Percentiles rank a stretch among this genome's conserved stretches.
Evolutionary conservation across 2,113 vertebrate genomes (phyloP).

Genomic region (Tricholaema leucomelas): DNA sequence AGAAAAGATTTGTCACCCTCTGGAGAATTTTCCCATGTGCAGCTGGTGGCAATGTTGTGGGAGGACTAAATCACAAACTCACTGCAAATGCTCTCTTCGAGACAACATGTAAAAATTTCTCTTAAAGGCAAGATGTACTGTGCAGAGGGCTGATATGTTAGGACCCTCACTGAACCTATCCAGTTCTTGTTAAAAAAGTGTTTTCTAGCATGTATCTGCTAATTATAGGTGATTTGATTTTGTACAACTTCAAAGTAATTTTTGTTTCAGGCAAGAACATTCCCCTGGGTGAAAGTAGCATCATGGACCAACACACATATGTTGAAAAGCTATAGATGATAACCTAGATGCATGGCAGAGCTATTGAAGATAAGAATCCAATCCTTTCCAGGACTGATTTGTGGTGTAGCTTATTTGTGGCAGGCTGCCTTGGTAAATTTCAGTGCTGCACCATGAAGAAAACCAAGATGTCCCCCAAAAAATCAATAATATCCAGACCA

Average conservation of each 20-base stretch:
- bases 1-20: constrained; percentile 6
- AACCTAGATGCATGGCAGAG: not conserved
- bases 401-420: not conserved
- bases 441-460: not conserved
- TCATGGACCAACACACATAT: not conserved
- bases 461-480: not conserved
- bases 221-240: not conserved
- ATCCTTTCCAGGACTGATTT: not conserved
- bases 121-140: not conserved
- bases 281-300: not conserved
- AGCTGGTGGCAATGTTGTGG: not conserved
- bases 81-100: constrained; percentile 21
- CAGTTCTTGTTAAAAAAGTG: not conserved
- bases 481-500: not conserved
- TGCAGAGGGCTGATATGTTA: not conserved
- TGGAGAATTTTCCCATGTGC: constrained; percentile 12
- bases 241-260: not conserved
- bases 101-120: not conserved
- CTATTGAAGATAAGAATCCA: not conserved
- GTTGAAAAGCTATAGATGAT: not conserved
- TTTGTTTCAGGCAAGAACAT: not conserved
- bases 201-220: not conserved
- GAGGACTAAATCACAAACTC: constrained; percentile 6
- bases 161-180: not conserved
- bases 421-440: not conserved